Percentiles rank a stretch among this genome's conserved stretches.
phyloP scores from a whole-genome alignment of 2,888 invertebrate species.

The Tinea semifulvella region DNA sequence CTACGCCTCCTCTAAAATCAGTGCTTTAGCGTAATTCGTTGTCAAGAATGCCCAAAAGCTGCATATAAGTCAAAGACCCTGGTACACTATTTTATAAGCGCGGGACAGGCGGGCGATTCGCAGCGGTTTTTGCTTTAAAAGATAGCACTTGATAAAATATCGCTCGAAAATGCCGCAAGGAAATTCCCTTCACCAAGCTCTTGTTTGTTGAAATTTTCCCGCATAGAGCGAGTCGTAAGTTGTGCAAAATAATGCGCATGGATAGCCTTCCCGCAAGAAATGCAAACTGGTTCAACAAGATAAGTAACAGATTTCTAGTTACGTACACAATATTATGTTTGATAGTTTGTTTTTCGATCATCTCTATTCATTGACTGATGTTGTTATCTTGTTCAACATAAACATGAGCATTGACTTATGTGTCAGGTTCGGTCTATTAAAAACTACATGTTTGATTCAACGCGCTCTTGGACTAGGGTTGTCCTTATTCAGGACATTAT shows the following conservation, averaged over 20 bases:
- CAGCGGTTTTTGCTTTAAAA: slow-evolving; percentile 23
- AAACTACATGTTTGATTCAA: too few relatives aligned
- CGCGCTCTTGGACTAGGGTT: too few relatives aligned
- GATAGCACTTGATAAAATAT: slow-evolving; percentile 33
- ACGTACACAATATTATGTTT: neutral
- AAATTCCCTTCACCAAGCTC: slow-evolving; percentile 18
- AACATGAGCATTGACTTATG: too few relatives aligned
- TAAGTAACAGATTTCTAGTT: slow-evolving; percentile 8
- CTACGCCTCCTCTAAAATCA: too few relatives aligned
- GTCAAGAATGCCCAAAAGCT: too few relatives aligned
- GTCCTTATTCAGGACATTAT: too few relatives aligned
- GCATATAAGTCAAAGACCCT: too few relatives aligned
- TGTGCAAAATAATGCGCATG: slow-evolving; percentile 30
- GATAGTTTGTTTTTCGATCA: neutral
- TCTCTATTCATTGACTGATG: neutral
- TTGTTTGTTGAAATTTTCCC: slow-evolving; percentile 11
- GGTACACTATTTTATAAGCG: slow-evolving; percentile 27
- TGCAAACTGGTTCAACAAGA: slow-evolving; percentile 6
- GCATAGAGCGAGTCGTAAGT: slow-evolving; percentile 26
- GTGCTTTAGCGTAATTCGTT: too few relatives aligned
- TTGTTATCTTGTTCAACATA: neutral
- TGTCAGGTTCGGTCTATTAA: too few relatives aligned
- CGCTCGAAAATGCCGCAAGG: slow-evolving; percentile 23
- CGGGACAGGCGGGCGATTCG: slow-evolving; percentile 27
- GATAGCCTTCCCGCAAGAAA: slow-evolving; percentile 7